Base-by-base conservation (phyloP, 2,113 vertebrate species). In the Sterna hirundo region DNA sequence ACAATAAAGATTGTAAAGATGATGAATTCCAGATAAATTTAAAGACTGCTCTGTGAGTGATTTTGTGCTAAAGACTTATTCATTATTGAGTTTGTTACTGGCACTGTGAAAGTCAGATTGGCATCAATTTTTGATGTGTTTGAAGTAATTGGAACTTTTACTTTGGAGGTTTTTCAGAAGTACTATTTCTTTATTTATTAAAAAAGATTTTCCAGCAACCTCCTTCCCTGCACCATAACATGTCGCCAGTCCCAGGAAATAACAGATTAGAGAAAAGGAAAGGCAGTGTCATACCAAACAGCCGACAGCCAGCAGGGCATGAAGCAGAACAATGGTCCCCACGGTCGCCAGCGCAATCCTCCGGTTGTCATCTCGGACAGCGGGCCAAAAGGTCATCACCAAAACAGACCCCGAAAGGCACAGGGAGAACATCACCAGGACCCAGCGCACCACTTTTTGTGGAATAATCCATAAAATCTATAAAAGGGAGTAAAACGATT, bases 361-460 rank as follows among this genome's bases (percentile, higher is more conserved):
- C 65, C 98, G 98, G 86, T 98, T 98, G 97, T 99, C 99, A 10
- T 99, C 99, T 10, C 99, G 98, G 70, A 99, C 98, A 2, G 99
- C 99, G 2, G 99, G 99, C 99, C 99, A 99, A 90, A 99, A 99
- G 3, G 99, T 99, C 98, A 99, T 98, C 62, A 98, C 98, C 97
- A 99, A 94, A 77, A 99, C 99, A 2, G 99, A 99, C 25, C 99
- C 99, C 5, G 99, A 99, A 65, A 99, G 97, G 96, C 98, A 98
- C 88, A 99, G 98, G 21, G 99, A 99, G 60, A 99, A 96, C 55
- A 96, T 66, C 78, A 99, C 94, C 64, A 99, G 98, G 78, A 98
- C 97, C 99, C 99, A 99, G 83, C 98, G 98, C 82, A 99, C 96
- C 61, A 97, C 97, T 70, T 98, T 98, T 80, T 93, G 98, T 0